These are phyloP conservation scores for Ophioninae sp. DNA, from an alignment of 2,888 invertebrate genomes.

Conservation along the genomic window DNA sequence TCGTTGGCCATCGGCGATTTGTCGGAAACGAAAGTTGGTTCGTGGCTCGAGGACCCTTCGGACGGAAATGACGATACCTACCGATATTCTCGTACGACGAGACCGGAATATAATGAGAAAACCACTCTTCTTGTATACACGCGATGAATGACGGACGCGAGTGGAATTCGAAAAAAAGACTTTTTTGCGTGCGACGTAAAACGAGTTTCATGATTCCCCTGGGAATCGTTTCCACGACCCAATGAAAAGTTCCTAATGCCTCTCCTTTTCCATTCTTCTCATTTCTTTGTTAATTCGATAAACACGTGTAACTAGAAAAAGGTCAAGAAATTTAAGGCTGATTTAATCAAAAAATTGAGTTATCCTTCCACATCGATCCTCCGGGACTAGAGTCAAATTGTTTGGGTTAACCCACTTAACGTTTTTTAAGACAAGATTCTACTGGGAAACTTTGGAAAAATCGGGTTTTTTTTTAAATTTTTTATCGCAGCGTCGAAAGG, in stretches of 20 bases:
- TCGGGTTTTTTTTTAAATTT: too few relatives aligned
- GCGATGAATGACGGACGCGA: constrained; percentile 30
- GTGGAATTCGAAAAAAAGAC: constrained; percentile 40
- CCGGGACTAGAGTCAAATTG: not conserved
- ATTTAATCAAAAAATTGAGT: not conserved
- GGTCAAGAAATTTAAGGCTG: not conserved
- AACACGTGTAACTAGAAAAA: not conserved
- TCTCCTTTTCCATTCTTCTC: constrained; percentile 9
- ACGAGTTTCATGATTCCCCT: constrained; percentile 46
- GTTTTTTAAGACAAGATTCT: too few relatives aligned
- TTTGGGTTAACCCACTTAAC: not conserved
- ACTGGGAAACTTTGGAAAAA: too few relatives aligned
- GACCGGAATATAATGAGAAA: constrained; percentile 62
- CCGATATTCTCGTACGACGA: constrained; percentile 52
- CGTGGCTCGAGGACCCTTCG: constrained; percentile 54
- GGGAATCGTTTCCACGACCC: constrained; percentile 3
- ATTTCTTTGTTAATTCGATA: not conserved
- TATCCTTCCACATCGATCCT: not conserved
- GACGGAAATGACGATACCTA: constrained; percentile 62
- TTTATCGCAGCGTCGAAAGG: too few relatives aligned
- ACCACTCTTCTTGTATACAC: constrained; percentile 32
- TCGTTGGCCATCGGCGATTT: constrained; percentile 9
- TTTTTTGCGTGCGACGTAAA: constrained; percentile 5
- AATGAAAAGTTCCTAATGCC: constrained; percentile 11
- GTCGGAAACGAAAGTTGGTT: constrained; percentile 29